Evolutionary conservation across 2,113 vertebrate genomes (phyloP), one percentile per base, ranked within the genome.

Genomic region (Psettodes erumei): DNA sequence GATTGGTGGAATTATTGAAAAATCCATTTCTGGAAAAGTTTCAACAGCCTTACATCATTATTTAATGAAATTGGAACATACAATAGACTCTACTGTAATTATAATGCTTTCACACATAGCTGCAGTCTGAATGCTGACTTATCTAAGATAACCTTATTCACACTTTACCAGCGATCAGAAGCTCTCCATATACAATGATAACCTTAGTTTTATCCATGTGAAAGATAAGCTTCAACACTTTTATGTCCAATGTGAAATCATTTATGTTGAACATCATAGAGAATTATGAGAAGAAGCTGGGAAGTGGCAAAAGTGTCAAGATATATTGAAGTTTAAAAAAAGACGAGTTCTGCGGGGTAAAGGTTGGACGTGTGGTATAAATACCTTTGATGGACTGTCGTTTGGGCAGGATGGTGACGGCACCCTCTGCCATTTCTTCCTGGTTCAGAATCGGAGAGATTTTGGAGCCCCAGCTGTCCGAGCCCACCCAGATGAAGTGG

Each of bases 401-500:
- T 87, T 96, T 97, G 67, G 97, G 97, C 68, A 98, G 94, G 87
- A 99, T 96, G 64, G 97, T 99, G 77, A 99, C 95, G 0, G 97
- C 96, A 0, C 97, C 97, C 86, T 97, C 96, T 0, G 96, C 97
- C 93, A 97, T 96, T 79, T 97, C 97, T 85, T 98, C 96, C 84
- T 97, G 95, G 86, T 95, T 95, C 75, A 97, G 92, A 54, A 98
- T 96, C 0, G 97, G 97, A 7, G 96, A 78, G 0, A 96, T 96
- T 92, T 99, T 99, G 85, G 96, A 97, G 59, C 97, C 97, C 97
- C 97, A 99, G 91, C 97, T 99, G 91, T 99, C 97, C 0, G 97
- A 99, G 50, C 97, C 97, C 77, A 99, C 96, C 97, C 97, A 99
- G 91, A 99, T 96, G 92, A 99, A 99, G 78, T 98, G 97, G 4